Percentiles rank a stretch among this genome's conserved stretches.
phyloP scores from a whole-genome alignment of 2,888 invertebrate species.

The Eumerus sabulonum region DNA sequence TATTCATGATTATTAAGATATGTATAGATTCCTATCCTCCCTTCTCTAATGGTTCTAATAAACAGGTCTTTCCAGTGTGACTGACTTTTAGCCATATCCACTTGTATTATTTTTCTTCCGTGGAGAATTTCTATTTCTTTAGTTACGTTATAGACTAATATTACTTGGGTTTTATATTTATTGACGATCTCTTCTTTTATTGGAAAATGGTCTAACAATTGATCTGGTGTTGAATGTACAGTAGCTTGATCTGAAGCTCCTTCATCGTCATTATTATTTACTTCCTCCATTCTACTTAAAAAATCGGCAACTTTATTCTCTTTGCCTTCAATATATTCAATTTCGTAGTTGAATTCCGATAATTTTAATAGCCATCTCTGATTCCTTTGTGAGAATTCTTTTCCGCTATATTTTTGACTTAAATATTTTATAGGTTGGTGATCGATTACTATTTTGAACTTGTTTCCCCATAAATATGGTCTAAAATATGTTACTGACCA shows the following conservation, averaged over 20 bases:
- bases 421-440: constrained; percentile 56
- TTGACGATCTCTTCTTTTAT: constrained; percentile 51
- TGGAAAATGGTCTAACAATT: constrained; percentile 2
- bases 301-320: constrained; percentile 60
- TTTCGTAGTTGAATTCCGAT: constrained; percentile 36
- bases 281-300: constrained; percentile 49
- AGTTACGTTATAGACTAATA: constrained; percentile 48
- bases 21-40: constrained; percentile 45
- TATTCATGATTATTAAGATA: constrained; percentile 41
- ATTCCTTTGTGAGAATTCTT: constrained; percentile 14
- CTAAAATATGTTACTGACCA: constrained; percentile 46
- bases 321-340: constrained; percentile 54
- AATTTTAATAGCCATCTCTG: neutral
- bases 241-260: constrained; percentile 14
- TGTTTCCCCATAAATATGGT: constrained; percentile 51
- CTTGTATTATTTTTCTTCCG: constrained; percentile 41
- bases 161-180: constrained; percentile 61
- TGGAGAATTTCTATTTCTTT: constrained; percentile 35
- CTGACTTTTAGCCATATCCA: constrained; percentile 40
- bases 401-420: constrained; percentile 51
- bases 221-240: constrained; percentile 19
- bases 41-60: constrained; percentile 1
- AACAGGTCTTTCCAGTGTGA: no score
- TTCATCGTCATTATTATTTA: constrained; percentile 8
- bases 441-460: constrained; percentile 53